Conservation (phyloP, 2,113 vertebrate genomes). For the Pseudorasbora parva region DNA sequence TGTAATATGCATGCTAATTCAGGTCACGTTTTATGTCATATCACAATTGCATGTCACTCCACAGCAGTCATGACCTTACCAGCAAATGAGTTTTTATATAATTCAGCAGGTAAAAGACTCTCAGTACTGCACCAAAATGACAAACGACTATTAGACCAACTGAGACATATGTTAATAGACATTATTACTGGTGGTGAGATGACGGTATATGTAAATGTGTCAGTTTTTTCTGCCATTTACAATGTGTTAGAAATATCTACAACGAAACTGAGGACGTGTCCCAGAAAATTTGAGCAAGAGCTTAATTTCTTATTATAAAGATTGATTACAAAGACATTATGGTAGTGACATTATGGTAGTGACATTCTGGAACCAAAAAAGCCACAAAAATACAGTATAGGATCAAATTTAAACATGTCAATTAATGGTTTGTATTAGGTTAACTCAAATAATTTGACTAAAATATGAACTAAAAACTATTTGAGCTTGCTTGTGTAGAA, state of each 20-base stretch:
- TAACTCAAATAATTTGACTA: slow-evolving; percentile 57
- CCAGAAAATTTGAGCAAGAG: not conserved
- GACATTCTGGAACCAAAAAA: not conserved
- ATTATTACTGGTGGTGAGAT: too few species aligned
- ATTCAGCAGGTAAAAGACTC: slow-evolving; percentile 1
- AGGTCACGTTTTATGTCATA: slow-evolving; percentile 37
- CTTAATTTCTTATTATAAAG: not conserved
- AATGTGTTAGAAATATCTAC: not conserved
- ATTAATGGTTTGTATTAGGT: slow-evolving; percentile 11
- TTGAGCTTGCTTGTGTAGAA: slow-evolving; percentile 59
- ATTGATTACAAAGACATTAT: not conserved
- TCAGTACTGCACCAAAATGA: not conserved
- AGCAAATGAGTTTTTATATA: slow-evolving; percentile 25
- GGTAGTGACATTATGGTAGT: not conserved
- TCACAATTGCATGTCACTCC: slow-evolving; percentile 39
- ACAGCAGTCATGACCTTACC: slow-evolving; percentile 32
- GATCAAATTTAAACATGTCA: not conserved
- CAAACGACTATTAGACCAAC: slow-evolving; percentile 2
- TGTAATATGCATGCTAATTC: slow-evolving; percentile 32
- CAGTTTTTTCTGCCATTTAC: not conserved
- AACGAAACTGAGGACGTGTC: too few species aligned
- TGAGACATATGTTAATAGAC: slow-evolving; percentile 16
- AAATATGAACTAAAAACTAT: slow-evolving; percentile 38
- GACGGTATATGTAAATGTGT: not conserved
- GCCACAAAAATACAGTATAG: not conserved